Evolutionary conservation across 1,140 invertebrate genomes (phyloP).

Genomic region (Drosophila tropicalis): DNA sequence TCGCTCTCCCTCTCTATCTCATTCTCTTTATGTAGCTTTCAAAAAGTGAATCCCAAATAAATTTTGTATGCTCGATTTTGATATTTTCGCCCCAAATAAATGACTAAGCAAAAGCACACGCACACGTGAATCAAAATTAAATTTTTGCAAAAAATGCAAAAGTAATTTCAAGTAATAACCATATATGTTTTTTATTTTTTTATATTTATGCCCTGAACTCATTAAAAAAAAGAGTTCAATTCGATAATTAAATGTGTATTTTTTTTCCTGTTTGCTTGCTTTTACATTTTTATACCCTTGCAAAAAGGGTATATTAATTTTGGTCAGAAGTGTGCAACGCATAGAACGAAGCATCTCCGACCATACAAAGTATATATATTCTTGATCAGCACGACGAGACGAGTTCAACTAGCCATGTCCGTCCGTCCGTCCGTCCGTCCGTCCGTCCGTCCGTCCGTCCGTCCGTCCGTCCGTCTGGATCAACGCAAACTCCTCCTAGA

Average conservation of each 20-base stretch:
- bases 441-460: too few species aligned
- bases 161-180: conserved; percentile 34
- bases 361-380: too few species aligned
- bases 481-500: too few species aligned
- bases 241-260: conserved; percentile 16
- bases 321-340: too few species aligned
- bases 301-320: too few species aligned
- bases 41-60: neutral
- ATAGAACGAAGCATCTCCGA: too few species aligned
- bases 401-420: too few species aligned
- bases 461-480: too few species aligned
- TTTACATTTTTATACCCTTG: too few species aligned
- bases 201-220: conserved; percentile 35
- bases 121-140: conserved; percentile 4
- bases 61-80: neutral
- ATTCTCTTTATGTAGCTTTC: neutral
- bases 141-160: conserved; percentile 35
- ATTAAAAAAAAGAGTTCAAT: conserved; percentile 53
- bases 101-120: conserved; percentile 7
- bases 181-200: conserved; percentile 5
- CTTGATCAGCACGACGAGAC: too few species aligned
- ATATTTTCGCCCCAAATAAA: neutral
- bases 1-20: neutral
- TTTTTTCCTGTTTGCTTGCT: conserved; percentile 8
- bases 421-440: too few species aligned